Evolutionary conservation across 2,113 vertebrate species (phyloP).

Genomic region (Apteryx owenii): DNA sequence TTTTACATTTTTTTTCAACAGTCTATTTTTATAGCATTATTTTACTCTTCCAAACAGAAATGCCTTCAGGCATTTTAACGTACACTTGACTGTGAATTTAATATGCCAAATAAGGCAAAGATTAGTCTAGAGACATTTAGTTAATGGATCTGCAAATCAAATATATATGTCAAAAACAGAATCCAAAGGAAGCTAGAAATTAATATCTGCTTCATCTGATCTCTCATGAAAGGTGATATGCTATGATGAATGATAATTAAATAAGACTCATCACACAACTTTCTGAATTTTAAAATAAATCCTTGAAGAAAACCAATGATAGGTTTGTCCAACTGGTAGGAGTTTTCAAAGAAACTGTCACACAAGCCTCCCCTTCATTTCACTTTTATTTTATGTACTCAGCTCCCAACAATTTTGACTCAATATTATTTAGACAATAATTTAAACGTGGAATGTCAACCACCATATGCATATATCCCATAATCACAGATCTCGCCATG

Average conservation of each 20-base stretch:
- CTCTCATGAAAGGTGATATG: conserved; percentile 28
- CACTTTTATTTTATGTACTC: not conserved
- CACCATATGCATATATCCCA: not conserved
- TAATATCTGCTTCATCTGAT: conserved; percentile 42
- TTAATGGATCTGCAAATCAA: conserved; percentile 27
- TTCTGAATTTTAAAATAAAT: conserved; percentile 46
- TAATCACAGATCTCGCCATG: not conserved
- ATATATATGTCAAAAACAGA: conserved; percentile 38
- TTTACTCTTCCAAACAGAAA: conserved; percentile 18
- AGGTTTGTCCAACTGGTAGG: conserved; percentile 24
- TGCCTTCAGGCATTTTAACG: not conserved
- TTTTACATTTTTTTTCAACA: not conserved
- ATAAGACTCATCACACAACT: conserved; percentile 34
- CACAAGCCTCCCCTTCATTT: not conserved
- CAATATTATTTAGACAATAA: not conserved
- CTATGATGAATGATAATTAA: conserved; percentile 40
- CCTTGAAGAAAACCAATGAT: conserved; percentile 46
- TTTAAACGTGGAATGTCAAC: not conserved
- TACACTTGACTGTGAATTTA: not conserved
- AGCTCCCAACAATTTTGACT: not conserved
- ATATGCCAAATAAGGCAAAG: not conserved
- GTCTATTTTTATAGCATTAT: not conserved
- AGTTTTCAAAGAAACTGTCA: conserved; percentile 63
- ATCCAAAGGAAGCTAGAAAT: conserved; percentile 41
- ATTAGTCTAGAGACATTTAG: conserved; percentile 22